Conservation (phyloP, 2,113 vertebrate genomes). For the Chinchilla lanigera region DNA sequence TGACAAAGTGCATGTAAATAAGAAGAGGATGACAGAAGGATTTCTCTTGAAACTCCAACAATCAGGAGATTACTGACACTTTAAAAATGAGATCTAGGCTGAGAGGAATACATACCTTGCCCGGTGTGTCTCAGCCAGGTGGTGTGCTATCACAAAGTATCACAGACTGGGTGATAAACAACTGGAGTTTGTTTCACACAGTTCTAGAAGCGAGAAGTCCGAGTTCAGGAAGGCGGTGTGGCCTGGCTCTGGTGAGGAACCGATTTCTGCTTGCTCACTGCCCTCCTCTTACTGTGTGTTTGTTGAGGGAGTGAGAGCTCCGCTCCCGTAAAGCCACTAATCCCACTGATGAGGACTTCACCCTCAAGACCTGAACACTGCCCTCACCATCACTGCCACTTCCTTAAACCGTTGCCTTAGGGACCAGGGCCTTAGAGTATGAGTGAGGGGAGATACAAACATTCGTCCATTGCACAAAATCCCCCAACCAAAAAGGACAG, state of each 20-base stretch:
- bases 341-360: background rate
- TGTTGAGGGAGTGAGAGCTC: background rate
- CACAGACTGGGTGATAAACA: background rate
- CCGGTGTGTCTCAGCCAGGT: background rate
- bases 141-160: background rate
- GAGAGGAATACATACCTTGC: background rate
- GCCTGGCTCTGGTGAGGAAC: background rate
- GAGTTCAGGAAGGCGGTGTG: too few relatives aligned
- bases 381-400: background rate
- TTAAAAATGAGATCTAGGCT: background rate
- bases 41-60: background rate
- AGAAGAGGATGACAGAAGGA: background rate
- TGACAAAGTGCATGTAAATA: background rate
- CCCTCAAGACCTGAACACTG: background rate
- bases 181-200: too few relatives aligned
- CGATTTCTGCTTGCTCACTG: background rate
- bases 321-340: background rate
- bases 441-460: background rate
- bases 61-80: background rate
- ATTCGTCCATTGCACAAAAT: background rate
- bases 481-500: background rate
- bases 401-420: background rate
- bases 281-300: background rate
- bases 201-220: background rate
- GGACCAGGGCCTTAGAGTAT: background rate